Percentiles rank a stretch among this genome's conserved stretches.
Evolutionary conservation across 2,113 vertebrate genomes (phyloP).

Genomic region (Spea bombifrons): DNA sequence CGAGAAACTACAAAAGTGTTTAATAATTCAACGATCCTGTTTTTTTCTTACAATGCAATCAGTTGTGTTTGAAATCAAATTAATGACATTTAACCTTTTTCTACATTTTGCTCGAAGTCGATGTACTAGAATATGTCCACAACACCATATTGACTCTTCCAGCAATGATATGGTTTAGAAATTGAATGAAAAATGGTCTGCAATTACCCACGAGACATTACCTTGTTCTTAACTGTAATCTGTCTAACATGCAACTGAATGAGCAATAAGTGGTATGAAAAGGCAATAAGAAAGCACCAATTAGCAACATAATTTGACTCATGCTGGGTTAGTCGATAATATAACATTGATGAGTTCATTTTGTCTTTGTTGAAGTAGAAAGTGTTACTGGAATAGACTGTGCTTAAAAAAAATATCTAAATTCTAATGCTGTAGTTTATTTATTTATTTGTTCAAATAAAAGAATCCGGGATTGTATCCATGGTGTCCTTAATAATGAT

Average conservation of each 20-base stretch:
- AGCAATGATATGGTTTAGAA: slow-evolving; percentile 32
- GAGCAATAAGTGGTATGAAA: slow-evolving; percentile 47
- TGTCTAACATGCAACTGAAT: slow-evolving; percentile 46
- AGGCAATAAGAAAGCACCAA: slow-evolving; percentile 46
- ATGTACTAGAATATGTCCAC: neutral
- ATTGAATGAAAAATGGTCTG: slow-evolving; percentile 36
- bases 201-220: slow-evolving; percentile 47
- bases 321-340: slow-evolving; percentile 46
- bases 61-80: neutral
- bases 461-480: too few relatives aligned
- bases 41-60: neutral
- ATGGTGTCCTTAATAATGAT: too few relatives aligned
- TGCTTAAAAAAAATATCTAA: neutral
- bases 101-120: neutral
- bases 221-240: slow-evolving; percentile 48
- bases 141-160: slow-evolving; percentile 36
- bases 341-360: slow-evolving; percentile 46
- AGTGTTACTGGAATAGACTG: slow-evolving; percentile 29
- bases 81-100: neutral
- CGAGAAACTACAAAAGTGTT: too few relatives aligned
- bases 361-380: slow-evolving; percentile 42
- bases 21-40: too few relatives aligned
- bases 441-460: neutral
- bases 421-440: neutral
- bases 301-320: slow-evolving; percentile 49